Evolutionary conservation across 2,888 invertebrate species (phyloP).

Genomic region (Xylota sylvarum): DNA sequence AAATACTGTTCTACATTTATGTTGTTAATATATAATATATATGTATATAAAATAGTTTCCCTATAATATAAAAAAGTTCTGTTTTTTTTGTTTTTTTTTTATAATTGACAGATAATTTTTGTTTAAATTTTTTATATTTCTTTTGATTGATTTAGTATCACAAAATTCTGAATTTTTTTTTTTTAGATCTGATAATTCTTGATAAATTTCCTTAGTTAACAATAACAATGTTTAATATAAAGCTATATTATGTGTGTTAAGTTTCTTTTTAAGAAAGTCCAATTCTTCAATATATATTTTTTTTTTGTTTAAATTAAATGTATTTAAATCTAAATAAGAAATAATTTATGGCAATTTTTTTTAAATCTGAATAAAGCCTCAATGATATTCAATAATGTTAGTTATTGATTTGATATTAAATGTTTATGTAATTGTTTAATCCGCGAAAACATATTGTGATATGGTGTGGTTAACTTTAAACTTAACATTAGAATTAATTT

Average conservation of each 20-base stretch:
- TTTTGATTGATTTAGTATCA: conserved; percentile 78
- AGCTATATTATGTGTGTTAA: conserved; percentile 61
- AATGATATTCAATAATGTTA: conserved; percentile 57
- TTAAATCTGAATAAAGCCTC: conserved; percentile 73
- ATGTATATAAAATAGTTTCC: conserved; percentile 74
- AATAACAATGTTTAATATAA: conserved; percentile 72
- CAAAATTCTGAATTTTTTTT: conserved; percentile 74
- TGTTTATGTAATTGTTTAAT: conserved; percentile 13
- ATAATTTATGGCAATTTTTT: conserved; percentile 75
- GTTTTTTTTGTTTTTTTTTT: neutral
- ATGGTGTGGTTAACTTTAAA: conserved; percentile 50
- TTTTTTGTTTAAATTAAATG: conserved; percentile 37
- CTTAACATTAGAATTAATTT: conserved; percentile 39
- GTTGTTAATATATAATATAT: conserved; percentile 72
- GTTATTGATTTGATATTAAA: conserved; percentile 40
- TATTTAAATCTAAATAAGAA: conserved; percentile 50
- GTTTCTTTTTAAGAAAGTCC: conserved; percentile 67
- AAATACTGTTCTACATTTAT: conserved; percentile 78
- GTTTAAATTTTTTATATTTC: conserved; percentile 55
- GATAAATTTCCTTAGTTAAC: conserved; percentile 66
- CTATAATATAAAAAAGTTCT: conserved; percentile 63
- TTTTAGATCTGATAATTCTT: conserved; percentile 54
- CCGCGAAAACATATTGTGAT: conserved; percentile 37
- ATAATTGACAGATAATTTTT: conserved; percentile 70
- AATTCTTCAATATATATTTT: conserved; percentile 43